These are phyloP conservation scores for Chaetura pelagica DNA, from an alignment of 2,113 vertebrate species.

Conservation along the genomic window DNA sequence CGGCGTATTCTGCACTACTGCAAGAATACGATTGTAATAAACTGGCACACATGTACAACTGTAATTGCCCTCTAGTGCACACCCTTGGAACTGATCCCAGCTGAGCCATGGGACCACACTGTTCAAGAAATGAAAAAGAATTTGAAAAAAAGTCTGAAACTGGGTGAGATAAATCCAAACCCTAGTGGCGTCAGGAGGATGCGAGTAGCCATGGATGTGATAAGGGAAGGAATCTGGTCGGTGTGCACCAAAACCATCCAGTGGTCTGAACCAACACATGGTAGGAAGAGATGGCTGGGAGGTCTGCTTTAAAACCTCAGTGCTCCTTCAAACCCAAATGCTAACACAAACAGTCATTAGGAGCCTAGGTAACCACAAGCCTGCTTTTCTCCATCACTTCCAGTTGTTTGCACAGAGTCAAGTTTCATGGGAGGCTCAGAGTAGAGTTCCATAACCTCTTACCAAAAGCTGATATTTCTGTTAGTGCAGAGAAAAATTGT, in stretches of 20 bases:
- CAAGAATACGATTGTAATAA: slow-evolving; percentile 54
- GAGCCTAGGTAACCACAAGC: not conserved
- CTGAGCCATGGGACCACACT: not conserved
- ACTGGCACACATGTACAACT: accelerated
- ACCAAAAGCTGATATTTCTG: not conserved
- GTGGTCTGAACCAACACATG: accelerated
- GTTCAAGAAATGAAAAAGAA: not conserved
- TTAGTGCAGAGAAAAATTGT: not conserved
- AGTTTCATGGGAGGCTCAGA: not conserved
- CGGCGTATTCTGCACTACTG: slow-evolving; percentile 23
- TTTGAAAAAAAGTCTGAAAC: not conserved
- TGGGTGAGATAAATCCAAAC: not conserved
- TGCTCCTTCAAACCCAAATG: not conserved
- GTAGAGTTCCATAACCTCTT: not conserved
- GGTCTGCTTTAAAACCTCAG: not conserved
- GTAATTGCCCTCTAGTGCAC: slow-evolving; percentile 73
- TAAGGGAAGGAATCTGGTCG: not conserved
- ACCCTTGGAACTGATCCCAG: slow-evolving; percentile 60
- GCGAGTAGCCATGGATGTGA: not conserved
- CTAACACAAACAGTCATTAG: not conserved
- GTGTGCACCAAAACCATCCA: accelerated
- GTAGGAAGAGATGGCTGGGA: not conserved
- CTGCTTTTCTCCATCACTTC: not conserved
- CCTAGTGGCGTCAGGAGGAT: not conserved
- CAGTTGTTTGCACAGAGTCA: not conserved